A percentile compares a stretch with the other conserved stretches of the same genome.
These are phyloP conservation scores for Cettia cetti DNA, from an alignment of 2,113 vertebrate genomes.

Conservation along the genomic window DNA sequence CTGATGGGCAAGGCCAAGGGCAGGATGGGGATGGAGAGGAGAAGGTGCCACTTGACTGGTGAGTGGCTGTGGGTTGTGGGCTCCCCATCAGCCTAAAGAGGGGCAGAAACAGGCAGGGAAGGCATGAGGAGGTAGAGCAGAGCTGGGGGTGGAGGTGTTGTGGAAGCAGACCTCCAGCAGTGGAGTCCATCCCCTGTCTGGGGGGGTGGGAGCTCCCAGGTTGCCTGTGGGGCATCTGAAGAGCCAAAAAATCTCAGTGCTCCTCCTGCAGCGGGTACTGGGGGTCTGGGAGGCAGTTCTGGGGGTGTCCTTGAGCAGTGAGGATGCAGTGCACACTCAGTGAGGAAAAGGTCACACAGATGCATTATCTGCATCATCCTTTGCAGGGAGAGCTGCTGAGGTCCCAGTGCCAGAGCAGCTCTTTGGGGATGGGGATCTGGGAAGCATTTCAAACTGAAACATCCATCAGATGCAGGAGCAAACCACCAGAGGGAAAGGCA, in stretches of 20 bases:
- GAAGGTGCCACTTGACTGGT: neutral
- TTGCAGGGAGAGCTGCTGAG: neutral
- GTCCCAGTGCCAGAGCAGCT: neutral
- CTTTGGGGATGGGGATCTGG: neutral
- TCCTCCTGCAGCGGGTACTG: neutral
- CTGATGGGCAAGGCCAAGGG: neutral
- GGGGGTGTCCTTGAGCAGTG: neutral
- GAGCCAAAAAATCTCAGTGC: neutral
- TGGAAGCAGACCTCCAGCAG: neutral
- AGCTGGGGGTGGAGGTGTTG: neutral
- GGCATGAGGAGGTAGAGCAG: neutral
- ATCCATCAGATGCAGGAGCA: neutral
- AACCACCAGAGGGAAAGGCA: neutral
- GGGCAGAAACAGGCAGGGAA: neutral
- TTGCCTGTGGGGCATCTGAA: neutral
- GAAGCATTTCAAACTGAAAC: neutral
- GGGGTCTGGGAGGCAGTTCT: too few species aligned
- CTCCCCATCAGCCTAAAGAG: neutral
- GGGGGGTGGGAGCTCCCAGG: neutral
- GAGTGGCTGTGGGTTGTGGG: neutral
- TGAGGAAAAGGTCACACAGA: constrained; percentile 47
- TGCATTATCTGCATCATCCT: constrained; percentile 21
- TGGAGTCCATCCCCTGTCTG: neutral
- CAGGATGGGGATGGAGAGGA: neutral
- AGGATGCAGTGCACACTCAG: neutral